Base-by-base conservation (phyloP, 2,797 vertebrate species). In the Australoheros facetus region DNA sequence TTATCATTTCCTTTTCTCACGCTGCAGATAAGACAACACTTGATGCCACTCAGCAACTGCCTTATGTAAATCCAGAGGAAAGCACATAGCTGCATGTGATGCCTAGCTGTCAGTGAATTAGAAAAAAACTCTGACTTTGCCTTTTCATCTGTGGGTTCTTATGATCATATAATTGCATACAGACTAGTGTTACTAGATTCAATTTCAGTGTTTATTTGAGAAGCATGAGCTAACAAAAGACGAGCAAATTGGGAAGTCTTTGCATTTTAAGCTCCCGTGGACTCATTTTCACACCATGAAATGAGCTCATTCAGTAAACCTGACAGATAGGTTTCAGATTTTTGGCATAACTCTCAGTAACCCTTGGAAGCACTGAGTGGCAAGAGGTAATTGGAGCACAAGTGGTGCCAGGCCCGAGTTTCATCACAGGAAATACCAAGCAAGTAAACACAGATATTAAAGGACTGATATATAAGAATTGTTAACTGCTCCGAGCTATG, bases 291-390 rank as follows among this genome's bases (percentile, higher is more conserved):
- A 91, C 88, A 87, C 86, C 76, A 53, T 80, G 73, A 85, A 81
- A 91, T 92, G 83, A 92, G 87, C 89, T 91, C 91, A 90, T 91
- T 93, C 87, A 87, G 87, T 90, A 90, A 94, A 95, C 80, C 80
- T 94, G 86, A 84, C 94, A 92, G 77, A 86, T 74, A 92, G 92
- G 92, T 91, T 93, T 93, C 76, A 94, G 84, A 95, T 95, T 94
- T 93, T 95, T 94, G 89, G 83, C 90, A 77, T 90, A 90, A 87
- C 93, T 90, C 86, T 80, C 77, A 11, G 55, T 90, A 89, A 93
- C 91, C 91, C 77, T 77, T 75, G 82, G 81, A 83, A 80, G 77
- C 81, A 59, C 34, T 6, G 48, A 57, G 60, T 3, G 34, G 75
- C 11, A 37, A 4, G 17, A 26, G 55, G 30, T 30, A 74, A 66